These are phyloP conservation scores for Zapornia atra DNA, from an alignment of 2,113 vertebrate genomes.

Conservation along the genomic window DNA sequence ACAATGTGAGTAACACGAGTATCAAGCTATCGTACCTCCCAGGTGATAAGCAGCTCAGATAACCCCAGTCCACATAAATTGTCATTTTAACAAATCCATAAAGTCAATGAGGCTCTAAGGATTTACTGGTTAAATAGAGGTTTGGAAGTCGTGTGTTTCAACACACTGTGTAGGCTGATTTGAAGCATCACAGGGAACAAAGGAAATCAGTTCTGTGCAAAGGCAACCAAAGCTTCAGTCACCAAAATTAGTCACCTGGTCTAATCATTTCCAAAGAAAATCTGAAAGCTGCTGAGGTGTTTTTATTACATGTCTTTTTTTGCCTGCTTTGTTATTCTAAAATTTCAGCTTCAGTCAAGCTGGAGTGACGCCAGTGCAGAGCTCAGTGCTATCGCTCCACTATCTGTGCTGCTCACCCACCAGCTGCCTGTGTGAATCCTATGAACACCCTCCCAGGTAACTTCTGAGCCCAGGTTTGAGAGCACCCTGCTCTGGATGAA, in stretches of 20 bases:
- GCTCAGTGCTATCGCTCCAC: not conserved
- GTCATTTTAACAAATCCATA: not conserved
- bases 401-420: not conserved
- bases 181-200: not conserved
- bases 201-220: not conserved
- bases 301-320: not conserved
- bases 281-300: not conserved
- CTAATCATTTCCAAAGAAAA: not conserved
- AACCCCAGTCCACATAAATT: not conserved
- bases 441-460: not conserved
- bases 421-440: not conserved
- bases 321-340: not conserved
- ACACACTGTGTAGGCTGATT: not conserved
- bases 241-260: not conserved
- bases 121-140: not conserved
- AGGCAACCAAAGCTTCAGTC: not conserved
- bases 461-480: not conserved
- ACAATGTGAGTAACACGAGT: not conserved
- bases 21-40: not conserved
- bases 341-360: not conserved
- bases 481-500: not conserved
- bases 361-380: rapidly evolving
- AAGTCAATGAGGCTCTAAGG: not conserved
- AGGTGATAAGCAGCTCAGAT: not conserved
- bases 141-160: not conserved